A percentile compares a stretch with the other conserved stretches of the same genome.
phyloP scores from a whole-genome alignment of 2,888 invertebrate genomes.

The Cephus spinipes region DNA sequence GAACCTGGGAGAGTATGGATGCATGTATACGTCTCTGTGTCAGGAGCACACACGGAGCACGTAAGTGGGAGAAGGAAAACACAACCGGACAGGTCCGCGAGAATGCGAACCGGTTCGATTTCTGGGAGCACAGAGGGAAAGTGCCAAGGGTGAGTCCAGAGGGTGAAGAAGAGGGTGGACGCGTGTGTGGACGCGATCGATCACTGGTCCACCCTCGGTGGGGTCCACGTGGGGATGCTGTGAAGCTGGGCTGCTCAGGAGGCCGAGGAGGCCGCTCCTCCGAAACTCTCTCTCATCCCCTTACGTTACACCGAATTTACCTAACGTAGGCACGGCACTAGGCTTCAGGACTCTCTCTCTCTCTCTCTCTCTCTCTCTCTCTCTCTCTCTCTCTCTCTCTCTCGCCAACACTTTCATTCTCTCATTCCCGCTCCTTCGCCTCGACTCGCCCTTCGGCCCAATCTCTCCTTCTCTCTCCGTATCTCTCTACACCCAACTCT shows the following conservation, averaged over 20 bases:
- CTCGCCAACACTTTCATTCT: conserved; percentile 3
- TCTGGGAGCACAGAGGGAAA: conserved; percentile 9
- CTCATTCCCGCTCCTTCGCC: conserved; percentile 13
- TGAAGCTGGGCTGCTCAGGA: neutral
- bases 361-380: conserved; percentile 18
- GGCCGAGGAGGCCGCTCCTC: conserved; percentile 19
- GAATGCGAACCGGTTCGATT: conserved; percentile 18
- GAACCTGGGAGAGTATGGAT: neutral
- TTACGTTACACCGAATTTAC: conserved; percentile 61
- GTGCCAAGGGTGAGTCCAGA: conserved; percentile 24
- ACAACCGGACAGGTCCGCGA: neutral
- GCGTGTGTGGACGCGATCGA: conserved; percentile 45
- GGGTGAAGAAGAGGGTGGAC: conserved; percentile 31
- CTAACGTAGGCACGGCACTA: conserved; percentile 58
- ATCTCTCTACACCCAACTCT: conserved; percentile 13
- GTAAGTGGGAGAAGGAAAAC: neutral
- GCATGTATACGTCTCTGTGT: neutral
- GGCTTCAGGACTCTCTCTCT: conserved; percentile 25
- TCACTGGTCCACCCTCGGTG: conserved; percentile 53
- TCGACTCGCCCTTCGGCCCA: neutral
- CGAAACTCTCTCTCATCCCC: conserved; percentile 29
- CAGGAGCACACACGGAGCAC: neutral
- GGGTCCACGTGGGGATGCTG: conserved; percentile 32
- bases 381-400: conserved; percentile 25
- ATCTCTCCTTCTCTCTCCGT: conserved; percentile 28